These are phyloP conservation scores for Oscheius sp. DNA, from an alignment of 1,140 invertebrate genomes.

Conservation along the genomic window DNA sequence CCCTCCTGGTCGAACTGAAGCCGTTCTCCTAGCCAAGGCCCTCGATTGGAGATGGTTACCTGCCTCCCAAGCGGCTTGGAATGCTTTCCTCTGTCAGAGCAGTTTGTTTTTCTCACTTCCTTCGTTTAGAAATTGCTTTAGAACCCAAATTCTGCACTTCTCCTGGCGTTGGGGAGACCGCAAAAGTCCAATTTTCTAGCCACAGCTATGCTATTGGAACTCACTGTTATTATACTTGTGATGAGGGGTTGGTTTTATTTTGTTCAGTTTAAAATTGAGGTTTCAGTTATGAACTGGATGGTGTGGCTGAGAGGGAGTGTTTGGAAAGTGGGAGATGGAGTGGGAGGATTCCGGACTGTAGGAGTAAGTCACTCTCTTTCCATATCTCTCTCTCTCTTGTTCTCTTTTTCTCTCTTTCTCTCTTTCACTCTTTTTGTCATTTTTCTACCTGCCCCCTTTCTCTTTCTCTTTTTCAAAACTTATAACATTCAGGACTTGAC, in stretches of 20 bases:
- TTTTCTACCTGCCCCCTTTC: no score
- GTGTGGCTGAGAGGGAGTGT: conserved; percentile 34
- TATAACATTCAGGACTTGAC: conserved; percentile 26
- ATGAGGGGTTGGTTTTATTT: no score
- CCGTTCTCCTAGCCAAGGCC: conserved; percentile 39
- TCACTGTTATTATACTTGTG: conserved; percentile 43
- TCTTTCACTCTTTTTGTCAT: no score
- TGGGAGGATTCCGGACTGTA: conserved; percentile 33
- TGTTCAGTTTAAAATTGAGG: no score
- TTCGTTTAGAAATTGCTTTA: conserved; percentile 25
- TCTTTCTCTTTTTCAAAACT: not conserved
- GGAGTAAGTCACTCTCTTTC: conserved; percentile 15
- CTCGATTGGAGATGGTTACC: conserved; percentile 43
- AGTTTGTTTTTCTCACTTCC: conserved; percentile 24
- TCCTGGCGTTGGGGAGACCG: conserved; percentile 40
- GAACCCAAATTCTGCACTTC: conserved; percentile 47
- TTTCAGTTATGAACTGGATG: conserved; percentile 35
- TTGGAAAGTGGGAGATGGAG: conserved; percentile 36
- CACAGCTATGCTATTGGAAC: conserved; percentile 46
- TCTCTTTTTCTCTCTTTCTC: no score
- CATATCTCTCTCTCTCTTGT: no score
- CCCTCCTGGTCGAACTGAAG: conserved; percentile 25
- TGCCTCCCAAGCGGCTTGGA: conserved; percentile 43
- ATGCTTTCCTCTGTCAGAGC: conserved; percentile 43
- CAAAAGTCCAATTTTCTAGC: conserved; percentile 40